A percentile compares a stretch with the other conserved stretches of the same genome.
These are phyloP conservation scores for Tetrao urogallus DNA, from an alignment of 2,113 vertebrate genomes.

Conservation along the genomic window DNA sequence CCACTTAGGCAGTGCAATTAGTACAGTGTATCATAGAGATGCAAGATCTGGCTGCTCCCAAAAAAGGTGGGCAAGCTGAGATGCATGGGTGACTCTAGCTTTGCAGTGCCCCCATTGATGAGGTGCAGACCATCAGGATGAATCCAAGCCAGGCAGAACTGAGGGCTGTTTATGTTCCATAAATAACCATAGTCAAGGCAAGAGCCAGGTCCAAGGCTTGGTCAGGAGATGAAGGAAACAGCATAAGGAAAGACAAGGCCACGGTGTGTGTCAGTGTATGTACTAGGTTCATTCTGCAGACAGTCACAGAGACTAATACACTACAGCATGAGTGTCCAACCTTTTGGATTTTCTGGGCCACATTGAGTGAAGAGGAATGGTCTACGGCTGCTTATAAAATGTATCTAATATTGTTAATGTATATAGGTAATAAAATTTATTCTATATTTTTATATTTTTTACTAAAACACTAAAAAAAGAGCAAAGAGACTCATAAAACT, in stretches of 20 bases:
- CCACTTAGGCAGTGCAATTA: neutral
- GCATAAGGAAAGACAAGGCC: neutral
- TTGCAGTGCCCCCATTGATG: neutral
- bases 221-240: neutral
- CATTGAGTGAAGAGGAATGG: no score
- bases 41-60: neutral
- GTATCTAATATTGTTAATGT: no score
- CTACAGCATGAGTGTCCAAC: no score
- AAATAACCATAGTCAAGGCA: neutral
- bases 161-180: neutral
- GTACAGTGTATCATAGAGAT: neutral
- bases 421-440: no score
- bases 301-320: neutral
- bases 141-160: neutral
- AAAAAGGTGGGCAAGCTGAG: neutral
- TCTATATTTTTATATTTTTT: no score
- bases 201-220: neutral
- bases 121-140: neutral
- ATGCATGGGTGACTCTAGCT: neutral
- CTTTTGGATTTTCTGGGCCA: no score
- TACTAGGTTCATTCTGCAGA: neutral
- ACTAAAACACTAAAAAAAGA: no score
- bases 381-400: no score
- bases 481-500: no score
- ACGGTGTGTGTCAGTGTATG: neutral